Evolutionary conservation across 2,113 vertebrate species (phyloP).

Genomic region (Diadophis punctatus): DNA sequence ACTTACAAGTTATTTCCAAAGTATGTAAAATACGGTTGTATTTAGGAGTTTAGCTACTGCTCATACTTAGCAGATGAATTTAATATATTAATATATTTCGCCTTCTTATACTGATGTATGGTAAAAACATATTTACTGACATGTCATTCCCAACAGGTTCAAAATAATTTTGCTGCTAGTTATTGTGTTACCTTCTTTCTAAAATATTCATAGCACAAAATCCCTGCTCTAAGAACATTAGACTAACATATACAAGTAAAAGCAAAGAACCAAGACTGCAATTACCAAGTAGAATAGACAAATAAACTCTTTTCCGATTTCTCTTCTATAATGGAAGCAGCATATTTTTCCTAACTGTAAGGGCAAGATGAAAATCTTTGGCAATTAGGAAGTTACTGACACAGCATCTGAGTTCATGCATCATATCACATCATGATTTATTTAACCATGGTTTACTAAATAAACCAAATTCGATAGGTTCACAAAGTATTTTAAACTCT

Average conservation of each 20-base stretch:
- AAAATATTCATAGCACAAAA: neutral
- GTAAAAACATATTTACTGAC: neutral
- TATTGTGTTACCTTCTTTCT: neutral
- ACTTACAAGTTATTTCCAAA: slow-evolving; percentile 37
- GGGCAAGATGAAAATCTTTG: neutral
- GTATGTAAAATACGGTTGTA: slow-evolving; percentile 37
- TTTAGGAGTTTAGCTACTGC: slow-evolving; percentile 19
- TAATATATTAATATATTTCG: slow-evolving; percentile 22
- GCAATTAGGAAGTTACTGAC: neutral
- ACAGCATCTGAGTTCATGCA: neutral
- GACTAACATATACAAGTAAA: neutral
- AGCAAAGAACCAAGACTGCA: neutral
- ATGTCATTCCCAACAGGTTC: neutral
- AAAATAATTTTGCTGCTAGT: neutral
- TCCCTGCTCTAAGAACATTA: neutral
- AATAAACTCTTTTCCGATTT: neutral
- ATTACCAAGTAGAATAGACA: neutral
- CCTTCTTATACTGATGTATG: neutral
- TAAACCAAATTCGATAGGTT: neutral
- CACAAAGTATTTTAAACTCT: neutral
- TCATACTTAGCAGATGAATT: slow-evolving; percentile 29
- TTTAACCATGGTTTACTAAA: neutral
- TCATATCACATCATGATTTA: neutral
- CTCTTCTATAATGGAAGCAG: neutral
- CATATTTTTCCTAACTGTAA: neutral